A percentile compares a stretch with the other conserved stretches of the same genome.
Evolutionary conservation across 2,113 vertebrate genomes (phyloP).

Genomic region (Prunella fulvescens): DNA sequence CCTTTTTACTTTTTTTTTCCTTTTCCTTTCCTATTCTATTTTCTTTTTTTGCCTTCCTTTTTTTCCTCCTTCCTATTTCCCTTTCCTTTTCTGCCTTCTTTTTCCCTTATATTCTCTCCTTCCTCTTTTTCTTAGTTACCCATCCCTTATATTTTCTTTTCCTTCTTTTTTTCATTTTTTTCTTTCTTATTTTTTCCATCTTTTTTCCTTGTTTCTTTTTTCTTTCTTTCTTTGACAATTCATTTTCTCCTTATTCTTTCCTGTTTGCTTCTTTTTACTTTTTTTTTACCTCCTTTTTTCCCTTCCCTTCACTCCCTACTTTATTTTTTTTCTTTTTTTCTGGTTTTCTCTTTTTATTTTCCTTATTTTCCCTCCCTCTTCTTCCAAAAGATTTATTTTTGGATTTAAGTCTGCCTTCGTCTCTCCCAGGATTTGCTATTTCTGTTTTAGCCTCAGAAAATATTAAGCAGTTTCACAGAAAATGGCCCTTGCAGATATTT

Average conservation of each 20-base stretch:
- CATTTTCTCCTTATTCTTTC: accelerated
- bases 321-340: neutral
- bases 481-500: neutral
- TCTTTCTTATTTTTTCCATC: neutral
- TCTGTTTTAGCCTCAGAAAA: neutral
- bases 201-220: neutral
- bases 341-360: neutral
- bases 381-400: neutral
- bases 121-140: neutral
- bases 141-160: neutral
- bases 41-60: neutral
- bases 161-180: neutral
- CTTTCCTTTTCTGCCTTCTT: neutral
- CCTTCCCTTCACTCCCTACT: too few species aligned
- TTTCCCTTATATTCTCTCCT: too few species aligned
- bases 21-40: neutral
- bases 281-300: accelerated
- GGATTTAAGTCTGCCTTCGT: neutral
- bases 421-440: neutral
- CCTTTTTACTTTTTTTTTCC: too few species aligned
- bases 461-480: neutral
- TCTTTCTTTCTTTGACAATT: neutral
- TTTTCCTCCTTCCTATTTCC: neutral
- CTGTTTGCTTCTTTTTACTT: neutral
- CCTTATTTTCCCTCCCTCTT: neutral